phyloP scores from a whole-genome alignment of 2,113 vertebrate species.

The Boulengeromyrus knoepffleri region DNA sequence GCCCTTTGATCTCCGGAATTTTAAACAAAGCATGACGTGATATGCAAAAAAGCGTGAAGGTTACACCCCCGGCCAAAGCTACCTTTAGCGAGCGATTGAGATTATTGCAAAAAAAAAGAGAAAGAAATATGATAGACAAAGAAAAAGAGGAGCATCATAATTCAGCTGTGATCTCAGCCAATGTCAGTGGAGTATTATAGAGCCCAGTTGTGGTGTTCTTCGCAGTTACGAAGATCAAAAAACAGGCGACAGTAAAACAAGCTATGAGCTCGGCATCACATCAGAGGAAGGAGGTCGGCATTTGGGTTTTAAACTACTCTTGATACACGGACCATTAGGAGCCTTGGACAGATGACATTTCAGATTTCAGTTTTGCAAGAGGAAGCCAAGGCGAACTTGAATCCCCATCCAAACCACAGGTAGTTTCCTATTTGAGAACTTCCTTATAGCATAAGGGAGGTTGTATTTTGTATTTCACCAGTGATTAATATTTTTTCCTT shows the following conservation, averaged over 20 bases:
- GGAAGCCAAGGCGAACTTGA: conserved; percentile 27
- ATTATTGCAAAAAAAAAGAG: conserved; percentile 42
- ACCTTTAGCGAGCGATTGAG: conserved; percentile 22
- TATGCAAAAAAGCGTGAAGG: conserved; percentile 46
- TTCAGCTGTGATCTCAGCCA: conserved; percentile 27
- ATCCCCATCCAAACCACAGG: conserved; percentile 35
- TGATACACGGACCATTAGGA: conserved; percentile 16
- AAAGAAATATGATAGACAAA: conserved; percentile 30
- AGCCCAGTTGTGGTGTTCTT: background rate
- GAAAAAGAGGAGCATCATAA: conserved; percentile 29
- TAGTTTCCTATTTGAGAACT: background rate
- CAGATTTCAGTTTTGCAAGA: background rate
- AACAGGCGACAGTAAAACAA: background rate
- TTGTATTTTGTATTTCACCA: background rate
- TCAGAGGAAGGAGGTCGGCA: background rate
- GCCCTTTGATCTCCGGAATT: conserved; percentile 25
- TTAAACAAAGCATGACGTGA: conserved; percentile 18
- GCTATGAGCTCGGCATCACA: background rate
- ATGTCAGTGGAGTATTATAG: background rate
- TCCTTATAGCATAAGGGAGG: background rate
- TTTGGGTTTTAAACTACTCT: conserved; percentile 18
- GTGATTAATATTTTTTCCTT: conserved; percentile 31
- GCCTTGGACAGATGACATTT: conserved; percentile 19
- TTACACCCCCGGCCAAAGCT: conserved; percentile 39
- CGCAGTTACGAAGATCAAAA: background rate